phyloP scores from a whole-genome alignment of 2,888 invertebrate genomes.

The Scrobipalpa costella region DNA sequence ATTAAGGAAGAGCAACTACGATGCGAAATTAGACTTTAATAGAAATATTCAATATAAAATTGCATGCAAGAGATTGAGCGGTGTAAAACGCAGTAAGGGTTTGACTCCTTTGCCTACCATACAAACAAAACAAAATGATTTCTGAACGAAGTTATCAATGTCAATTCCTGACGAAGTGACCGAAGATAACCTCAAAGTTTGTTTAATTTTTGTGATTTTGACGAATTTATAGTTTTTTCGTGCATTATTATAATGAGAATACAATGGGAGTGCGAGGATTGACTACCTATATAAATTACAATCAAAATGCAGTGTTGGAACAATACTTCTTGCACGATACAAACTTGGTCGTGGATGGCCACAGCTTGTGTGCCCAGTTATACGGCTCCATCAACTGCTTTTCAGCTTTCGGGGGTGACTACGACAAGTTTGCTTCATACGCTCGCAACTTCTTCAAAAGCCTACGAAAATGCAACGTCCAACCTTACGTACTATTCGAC shows the following conservation, averaged over 20 bases:
- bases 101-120: background rate
- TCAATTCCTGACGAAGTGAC: background rate
- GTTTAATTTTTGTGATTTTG: background rate
- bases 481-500: conserved; percentile 88
- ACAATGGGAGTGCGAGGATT: conserved; percentile 92
- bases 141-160: background rate
- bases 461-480: conserved; percentile 85
- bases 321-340: conserved; percentile 84
- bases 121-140: background rate
- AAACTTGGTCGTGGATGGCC: conserved; percentile 89
- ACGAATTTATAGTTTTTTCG: background rate
- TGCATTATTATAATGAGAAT: background rate
- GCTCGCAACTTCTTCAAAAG: conserved; percentile 85
- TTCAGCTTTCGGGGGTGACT: conserved; percentile 92
- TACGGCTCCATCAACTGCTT: conserved; percentile 83
- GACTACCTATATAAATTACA: conserved; percentile 87
- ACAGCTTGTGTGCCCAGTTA: conserved; percentile 86
- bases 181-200: conserved; percentile 17
- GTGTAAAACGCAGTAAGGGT: too few species aligned
- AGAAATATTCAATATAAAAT: too few species aligned
- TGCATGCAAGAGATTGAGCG: too few species aligned
- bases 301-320: conserved; percentile 84
- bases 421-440: conserved; percentile 86
- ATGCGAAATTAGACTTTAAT: too few species aligned
- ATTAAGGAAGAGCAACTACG: too few species aligned